Conservation (phyloP, 2,888 invertebrate genomes). For the Dryadula phaetusa region DNA sequence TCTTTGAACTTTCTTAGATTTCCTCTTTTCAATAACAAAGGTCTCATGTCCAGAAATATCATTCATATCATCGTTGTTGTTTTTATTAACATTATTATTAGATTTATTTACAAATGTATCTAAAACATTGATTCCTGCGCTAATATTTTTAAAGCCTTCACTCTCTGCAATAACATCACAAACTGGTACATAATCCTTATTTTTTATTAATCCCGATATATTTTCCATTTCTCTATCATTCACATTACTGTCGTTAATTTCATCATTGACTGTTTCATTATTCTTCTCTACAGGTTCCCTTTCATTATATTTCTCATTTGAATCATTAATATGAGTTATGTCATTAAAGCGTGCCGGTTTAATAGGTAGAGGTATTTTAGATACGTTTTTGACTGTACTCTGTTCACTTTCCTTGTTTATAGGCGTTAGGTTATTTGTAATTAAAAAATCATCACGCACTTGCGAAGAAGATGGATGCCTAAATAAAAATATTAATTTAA, state of each 20-base stretch:
- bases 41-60: conserved; percentile 7
- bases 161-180: too few species aligned
- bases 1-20: background rate
- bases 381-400: background rate
- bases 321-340: background rate
- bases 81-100: background rate
- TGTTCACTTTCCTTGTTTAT: background rate
- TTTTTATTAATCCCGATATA: too few species aligned
- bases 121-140: background rate
- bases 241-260: background rate
- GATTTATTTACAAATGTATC: background rate
- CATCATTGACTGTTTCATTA: background rate
- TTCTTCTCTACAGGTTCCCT: background rate
- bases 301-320: background rate
- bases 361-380: conserved; percentile 17
- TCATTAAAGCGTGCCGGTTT: background rate
- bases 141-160: too few species aligned
- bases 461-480: background rate
- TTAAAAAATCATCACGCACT: background rate
- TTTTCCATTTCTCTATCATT: background rate
- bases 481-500: background rate
- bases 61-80: background rate
- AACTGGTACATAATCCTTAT: background rate
- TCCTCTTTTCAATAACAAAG: conserved; percentile 22
- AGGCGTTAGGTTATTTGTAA: background rate